Percentiles rank a stretch among this genome's conserved stretches.
Conservation (phyloP, 1,140 invertebrate species). For the Dolichoris vasculosae region DNA sequence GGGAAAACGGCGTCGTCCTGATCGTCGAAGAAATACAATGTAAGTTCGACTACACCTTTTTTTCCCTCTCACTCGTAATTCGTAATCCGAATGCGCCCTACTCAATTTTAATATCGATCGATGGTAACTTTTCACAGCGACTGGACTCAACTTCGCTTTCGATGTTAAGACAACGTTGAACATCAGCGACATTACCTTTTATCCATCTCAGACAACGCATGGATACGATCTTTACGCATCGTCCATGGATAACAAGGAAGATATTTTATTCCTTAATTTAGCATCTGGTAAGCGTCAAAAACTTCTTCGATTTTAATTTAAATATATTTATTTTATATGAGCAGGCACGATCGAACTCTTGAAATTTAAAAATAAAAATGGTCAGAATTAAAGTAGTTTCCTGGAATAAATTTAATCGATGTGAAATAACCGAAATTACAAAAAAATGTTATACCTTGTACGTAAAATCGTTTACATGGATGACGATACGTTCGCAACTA, state of each 20-base stretch:
- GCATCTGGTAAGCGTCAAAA: constrained; percentile 76
- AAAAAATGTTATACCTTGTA: no score
- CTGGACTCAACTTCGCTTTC: constrained; percentile 82
- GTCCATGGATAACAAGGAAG: constrained; percentile 81
- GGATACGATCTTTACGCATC: constrained; percentile 87
- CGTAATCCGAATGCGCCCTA: no score
- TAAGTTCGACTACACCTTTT: constrained; percentile 60
- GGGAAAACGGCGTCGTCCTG: constrained; percentile 79
- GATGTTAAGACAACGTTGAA: constrained; percentile 86
- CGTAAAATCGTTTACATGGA: no score
- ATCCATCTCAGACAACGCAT: constrained; percentile 83
- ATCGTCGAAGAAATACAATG: constrained; percentile 83
- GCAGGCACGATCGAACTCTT: no score
- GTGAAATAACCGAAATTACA: no score
- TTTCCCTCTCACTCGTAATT: neutral
- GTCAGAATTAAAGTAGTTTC: no score
- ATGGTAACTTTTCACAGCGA: constrained; percentile 69
- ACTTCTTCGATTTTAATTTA: neutral
- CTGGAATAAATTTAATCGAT: no score
- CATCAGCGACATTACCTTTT: constrained; percentile 86
- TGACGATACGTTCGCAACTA: neutral
- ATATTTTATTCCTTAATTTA: constrained; percentile 85
- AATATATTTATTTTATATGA: no score
- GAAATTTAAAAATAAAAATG: no score
- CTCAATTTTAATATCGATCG: neutral